phyloP scores from a whole-genome alignment of 2,113 vertebrate species.

The Phyllostomus discolor region DNA sequence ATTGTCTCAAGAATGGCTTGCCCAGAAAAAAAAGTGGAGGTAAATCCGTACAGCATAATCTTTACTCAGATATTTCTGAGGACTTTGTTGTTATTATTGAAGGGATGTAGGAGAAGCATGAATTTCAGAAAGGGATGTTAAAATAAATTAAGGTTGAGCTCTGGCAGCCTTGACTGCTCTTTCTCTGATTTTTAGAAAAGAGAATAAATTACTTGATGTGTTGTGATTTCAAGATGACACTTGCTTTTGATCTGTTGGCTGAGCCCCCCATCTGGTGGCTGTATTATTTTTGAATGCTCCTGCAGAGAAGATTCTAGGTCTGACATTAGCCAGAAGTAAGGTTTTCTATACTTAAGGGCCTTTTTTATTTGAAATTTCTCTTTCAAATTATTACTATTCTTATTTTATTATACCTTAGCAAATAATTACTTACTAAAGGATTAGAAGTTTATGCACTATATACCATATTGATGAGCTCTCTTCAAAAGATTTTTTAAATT shows the following conservation, averaged over 20 bases:
- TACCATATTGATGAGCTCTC: background rate
- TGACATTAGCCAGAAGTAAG: background rate
- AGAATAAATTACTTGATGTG: background rate
- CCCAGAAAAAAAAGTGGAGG: background rate
- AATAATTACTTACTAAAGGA: background rate
- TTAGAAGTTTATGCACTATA: background rate
- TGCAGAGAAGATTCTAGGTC: background rate
- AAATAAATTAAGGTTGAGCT: slow-evolving; percentile 31
- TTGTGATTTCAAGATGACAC: background rate
- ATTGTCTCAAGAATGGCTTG: background rate
- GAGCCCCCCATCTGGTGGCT: slow-evolving; percentile 34
- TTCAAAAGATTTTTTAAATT: background rate
- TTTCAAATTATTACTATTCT: background rate
- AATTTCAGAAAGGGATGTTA: background rate
- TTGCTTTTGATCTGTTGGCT: slow-evolving; percentile 25
- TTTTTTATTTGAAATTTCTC: background rate
- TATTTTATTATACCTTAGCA: background rate
- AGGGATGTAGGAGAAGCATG: background rate
- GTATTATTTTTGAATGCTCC: background rate
- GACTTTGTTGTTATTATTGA: background rate
- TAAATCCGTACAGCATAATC: background rate
- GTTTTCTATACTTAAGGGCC: background rate
- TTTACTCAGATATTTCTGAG: background rate
- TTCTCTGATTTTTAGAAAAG: background rate
- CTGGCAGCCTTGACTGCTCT: background rate